Conservation (phyloP, 2,888 invertebrate genomes). For the Teleogryllus oceanicus region DNA sequence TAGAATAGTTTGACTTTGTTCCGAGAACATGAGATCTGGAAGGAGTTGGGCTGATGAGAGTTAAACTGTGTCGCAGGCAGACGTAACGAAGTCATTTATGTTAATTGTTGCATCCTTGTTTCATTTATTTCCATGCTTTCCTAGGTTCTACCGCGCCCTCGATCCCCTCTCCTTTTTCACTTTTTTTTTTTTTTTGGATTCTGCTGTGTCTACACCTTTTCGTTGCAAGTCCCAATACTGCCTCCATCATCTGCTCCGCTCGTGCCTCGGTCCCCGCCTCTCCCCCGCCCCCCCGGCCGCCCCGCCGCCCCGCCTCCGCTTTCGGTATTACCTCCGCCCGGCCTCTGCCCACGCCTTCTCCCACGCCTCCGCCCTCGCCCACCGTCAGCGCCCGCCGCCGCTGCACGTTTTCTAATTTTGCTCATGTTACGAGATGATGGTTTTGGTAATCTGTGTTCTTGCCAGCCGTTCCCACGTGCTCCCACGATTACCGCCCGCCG, state of each 20-base stretch:
- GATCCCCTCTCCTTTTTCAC: no score
- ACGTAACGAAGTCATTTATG: no score
- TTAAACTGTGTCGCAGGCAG: no score
- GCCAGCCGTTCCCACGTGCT: constrained; percentile 2
- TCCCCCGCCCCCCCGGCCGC: neutral
- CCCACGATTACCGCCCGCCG: neutral
- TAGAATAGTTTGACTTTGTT: no score
- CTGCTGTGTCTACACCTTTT: no score
- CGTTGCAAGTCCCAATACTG: neutral
- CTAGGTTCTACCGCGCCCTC: no score
- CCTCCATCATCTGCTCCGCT: neutral
- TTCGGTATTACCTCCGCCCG: neutral
- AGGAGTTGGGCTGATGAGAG: no score
- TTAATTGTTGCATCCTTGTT: no score
- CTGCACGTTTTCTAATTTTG: neutral
- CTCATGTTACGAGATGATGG: neutral
- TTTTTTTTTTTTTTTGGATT: no score
- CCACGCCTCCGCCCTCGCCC: neutral
- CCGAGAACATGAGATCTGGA: no score
- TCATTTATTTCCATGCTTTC: no score
- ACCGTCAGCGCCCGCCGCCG: neutral
- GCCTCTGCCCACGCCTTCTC: neutral
- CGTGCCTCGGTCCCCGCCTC: neutral
- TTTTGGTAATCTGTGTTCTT: neutral
- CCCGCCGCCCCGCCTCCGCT: neutral